Evolutionary conservation across 2,797 vertebrate genomes (phyloP), one percentile per base, ranked within the genome.

Genomic region (Todus mexicanus): DNA sequence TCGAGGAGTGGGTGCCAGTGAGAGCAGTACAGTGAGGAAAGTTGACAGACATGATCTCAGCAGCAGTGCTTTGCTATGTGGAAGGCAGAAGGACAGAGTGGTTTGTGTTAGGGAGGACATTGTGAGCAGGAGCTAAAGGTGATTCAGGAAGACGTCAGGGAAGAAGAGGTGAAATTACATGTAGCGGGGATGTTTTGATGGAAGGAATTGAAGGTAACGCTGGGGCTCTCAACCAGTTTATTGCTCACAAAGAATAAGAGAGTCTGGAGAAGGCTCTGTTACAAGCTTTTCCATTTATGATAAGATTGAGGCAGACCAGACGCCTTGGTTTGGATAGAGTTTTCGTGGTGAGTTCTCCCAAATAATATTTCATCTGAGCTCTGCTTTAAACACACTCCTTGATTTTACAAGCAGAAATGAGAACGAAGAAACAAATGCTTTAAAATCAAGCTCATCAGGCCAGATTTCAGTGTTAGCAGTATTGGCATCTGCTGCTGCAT

Each of bases 341-440:
- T 95, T 82, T 76, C 45, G 20, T 47, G 6, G 26, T 40, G 31
- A 76, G 17, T 74, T 79, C 94, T 87, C 60, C 29, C 31, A 40
- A 61, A 69, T 29, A 83, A 14, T 73, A 64, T 65, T 87, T 94
- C 11, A 40, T 77, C 57, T 80, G 64, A 90, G 27, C 35, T 87
- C 42, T 89, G 53, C 35, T 78, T 94, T 87, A 75, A 78, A 64
- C 48, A 43, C 23, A 15, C 3, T 68, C 57, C 75, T 72, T 93
- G 81, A 77, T 88, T 92, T 89, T 77, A 42, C 35, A 89, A 59
- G 75, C 57, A 80, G 78, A 90, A 90, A 80, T 72, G 40, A 84
- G 81, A 90, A 87, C n/a, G 92, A 89, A 95, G 72, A 54, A 89
- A 74, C 42, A 93, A 85, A 84, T 26, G 26, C 53, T 51, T 89